A percentile compares a stretch with the other conserved stretches of the same genome.
Evolutionary conservation across 2,113 vertebrate genomes (phyloP).

Genomic region (Mustelus asterias): DNA sequence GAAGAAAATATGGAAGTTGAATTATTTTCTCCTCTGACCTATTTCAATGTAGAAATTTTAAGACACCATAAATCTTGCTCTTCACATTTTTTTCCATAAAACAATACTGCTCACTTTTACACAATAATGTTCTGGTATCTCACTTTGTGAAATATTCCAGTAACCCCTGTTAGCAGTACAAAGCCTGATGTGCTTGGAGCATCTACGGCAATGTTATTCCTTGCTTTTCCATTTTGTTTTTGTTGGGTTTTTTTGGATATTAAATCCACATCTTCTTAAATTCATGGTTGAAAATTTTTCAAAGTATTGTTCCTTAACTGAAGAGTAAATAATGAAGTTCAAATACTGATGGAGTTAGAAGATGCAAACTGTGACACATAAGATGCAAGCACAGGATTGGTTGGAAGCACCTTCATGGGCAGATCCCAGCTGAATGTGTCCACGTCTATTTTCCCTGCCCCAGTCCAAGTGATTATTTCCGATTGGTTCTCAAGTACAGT

Average conservation of each 20-base stretch:
- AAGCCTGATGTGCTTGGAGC: neutral
- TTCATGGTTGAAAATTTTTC: neutral
- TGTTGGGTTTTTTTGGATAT: neutral
- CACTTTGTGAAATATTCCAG: neutral
- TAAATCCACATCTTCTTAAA: accelerated
- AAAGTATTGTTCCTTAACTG: accelerated
- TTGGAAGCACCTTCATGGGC: slow-evolving; percentile 91
- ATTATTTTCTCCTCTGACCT: neutral
- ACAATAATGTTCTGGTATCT: neutral
- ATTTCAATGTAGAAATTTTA: neutral
- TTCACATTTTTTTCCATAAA: neutral
- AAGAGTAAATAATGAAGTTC: slow-evolving; percentile 41
- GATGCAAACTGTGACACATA: slow-evolving; percentile 81
- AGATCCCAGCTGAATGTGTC: slow-evolving; percentile 98
- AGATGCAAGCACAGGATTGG: slow-evolving; percentile 83
- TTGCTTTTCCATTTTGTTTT: accelerated
- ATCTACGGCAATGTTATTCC: neutral
- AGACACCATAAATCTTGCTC: neutral
- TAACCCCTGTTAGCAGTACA: neutral
- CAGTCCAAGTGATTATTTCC: slow-evolving; percentile 76
- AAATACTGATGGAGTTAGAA: slow-evolving; percentile 84
- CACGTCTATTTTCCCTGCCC: slow-evolving; percentile 81
- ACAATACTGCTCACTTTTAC: neutral
- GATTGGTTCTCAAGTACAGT: slow-evolving; percentile 71
- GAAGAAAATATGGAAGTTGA: neutral